These are phyloP conservation scores for Sarcophaga subvicina DNA, from an alignment of 2,888 invertebrate genomes.

Conservation along the genomic window DNA sequence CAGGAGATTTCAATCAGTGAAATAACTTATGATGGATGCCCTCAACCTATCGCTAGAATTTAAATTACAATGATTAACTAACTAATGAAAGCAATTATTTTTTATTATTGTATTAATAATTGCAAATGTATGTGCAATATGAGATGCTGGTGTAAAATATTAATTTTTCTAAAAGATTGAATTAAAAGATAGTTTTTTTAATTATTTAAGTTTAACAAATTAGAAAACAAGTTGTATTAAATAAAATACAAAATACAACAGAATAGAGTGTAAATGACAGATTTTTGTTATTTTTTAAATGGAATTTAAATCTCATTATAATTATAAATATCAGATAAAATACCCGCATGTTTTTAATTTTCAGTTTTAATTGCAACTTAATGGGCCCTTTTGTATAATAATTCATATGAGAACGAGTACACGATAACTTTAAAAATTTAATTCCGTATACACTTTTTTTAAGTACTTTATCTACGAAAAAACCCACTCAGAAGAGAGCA, in stretches of 20 bases:
- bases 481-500: too few species aligned
- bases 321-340: slow-evolving; percentile 21
- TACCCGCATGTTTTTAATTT: not conserved
- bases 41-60: too few species aligned
- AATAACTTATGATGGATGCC: too few species aligned
- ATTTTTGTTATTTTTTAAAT: slow-evolving; percentile 5
- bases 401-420: not conserved
- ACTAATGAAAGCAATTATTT: too few species aligned
- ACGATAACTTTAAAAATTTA: not conserved
- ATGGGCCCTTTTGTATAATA: not conserved
- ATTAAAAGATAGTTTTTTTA: slow-evolving; percentile 35
- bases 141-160: too few species aligned
- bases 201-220: not conserved
- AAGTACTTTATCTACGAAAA: too few species aligned
- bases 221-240: not conserved
- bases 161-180: slow-evolving; percentile 21
- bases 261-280: slow-evolving; percentile 17
- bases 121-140: too few species aligned
- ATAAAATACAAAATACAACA: slow-evolving; percentile 33
- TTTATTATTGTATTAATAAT: too few species aligned
- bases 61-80: too few species aligned
- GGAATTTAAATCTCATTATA: not conserved
- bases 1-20: too few species aligned
- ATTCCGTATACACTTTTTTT: too few species aligned
- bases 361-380: not conserved